Evolutionary conservation across 2,888 invertebrate genomes (phyloP).

Genomic region (Cryptocephalus moraei): DNA sequence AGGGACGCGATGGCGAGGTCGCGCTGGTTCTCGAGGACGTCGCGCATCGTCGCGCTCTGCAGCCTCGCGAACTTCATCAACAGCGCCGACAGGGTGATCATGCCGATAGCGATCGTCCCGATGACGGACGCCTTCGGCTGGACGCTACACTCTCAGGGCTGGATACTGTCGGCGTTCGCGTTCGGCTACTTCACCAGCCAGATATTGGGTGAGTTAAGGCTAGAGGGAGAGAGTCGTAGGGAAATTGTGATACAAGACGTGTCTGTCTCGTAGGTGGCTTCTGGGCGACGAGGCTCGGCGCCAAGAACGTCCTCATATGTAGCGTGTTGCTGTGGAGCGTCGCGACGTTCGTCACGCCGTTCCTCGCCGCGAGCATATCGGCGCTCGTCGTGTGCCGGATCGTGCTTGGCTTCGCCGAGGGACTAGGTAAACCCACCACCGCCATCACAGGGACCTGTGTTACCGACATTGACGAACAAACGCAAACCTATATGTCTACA

Average conservation of each 20-base stretch:
- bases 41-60: constrained; percentile 54
- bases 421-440: constrained; percentile 51
- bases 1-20: constrained; percentile 41
- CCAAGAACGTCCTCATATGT: constrained; percentile 54
- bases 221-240: neutral
- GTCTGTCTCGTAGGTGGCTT: constrained; percentile 54
- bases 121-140: constrained; percentile 64
- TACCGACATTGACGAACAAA: too few relatives aligned
- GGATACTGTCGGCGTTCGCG: constrained; percentile 66
- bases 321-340: constrained; percentile 65
- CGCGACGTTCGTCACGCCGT: constrained; percentile 58
- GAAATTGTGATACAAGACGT: too few relatives aligned
- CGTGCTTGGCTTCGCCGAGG: constrained; percentile 62
- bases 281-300: constrained; percentile 57
- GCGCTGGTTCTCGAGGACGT: constrained; percentile 44
- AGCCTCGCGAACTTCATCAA: constrained; percentile 68
- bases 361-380: constrained; percentile 54
- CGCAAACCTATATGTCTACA: too few relatives aligned
- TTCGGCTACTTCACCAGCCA: constrained; percentile 69
- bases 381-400: constrained; percentile 55
- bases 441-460: too few relatives aligned
- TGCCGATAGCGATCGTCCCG: constrained; percentile 67
- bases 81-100: constrained; percentile 65
- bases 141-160: constrained; percentile 61
- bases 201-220: constrained; percentile 38